Conservation (phyloP, 2,888 invertebrate genomes). For the Tanytarsus gracilentus region DNA sequence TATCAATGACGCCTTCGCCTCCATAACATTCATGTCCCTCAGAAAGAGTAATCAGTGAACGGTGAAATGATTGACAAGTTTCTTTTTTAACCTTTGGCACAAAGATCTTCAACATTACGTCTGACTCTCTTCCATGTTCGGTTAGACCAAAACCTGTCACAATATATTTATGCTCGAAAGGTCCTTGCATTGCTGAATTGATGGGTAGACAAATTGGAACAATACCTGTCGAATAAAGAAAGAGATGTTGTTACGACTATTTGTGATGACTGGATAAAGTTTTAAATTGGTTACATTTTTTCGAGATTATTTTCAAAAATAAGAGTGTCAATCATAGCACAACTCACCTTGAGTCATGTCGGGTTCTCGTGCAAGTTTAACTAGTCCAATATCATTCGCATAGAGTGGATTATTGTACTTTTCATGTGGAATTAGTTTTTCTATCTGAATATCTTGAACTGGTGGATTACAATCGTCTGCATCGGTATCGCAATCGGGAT, state of each 20-base stretch:
- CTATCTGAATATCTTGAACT: constrained; percentile 45
- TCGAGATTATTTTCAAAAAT: no score
- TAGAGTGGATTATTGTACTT: constrained; percentile 38
- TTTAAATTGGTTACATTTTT: background rate
- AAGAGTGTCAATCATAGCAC: no score
- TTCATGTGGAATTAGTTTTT: constrained; percentile 43
- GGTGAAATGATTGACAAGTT: constrained; percentile 38
- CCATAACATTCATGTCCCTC: constrained; percentile 23
- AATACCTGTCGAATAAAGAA: background rate
- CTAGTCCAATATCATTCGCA: constrained; percentile 47
- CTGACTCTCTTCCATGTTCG: constrained; percentile 14
- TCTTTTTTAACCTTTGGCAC: constrained; percentile 37
- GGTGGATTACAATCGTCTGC: constrained; percentile 41
- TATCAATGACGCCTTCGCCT: constrained; percentile 16
- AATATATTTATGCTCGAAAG: background rate
- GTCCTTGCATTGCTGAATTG: background rate
- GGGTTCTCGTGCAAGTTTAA: constrained; percentile 40
- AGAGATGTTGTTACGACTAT: background rate
- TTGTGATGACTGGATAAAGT: background rate
- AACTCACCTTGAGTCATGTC: constrained; percentile 35
- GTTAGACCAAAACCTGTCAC: constrained; percentile 26
- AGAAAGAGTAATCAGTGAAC: constrained; percentile 32
- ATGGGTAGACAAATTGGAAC: constrained; percentile 25
- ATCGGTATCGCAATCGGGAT: constrained; percentile 34
- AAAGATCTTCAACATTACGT: constrained; percentile 37